Evolutionary conservation across 2,113 vertebrate genomes (phyloP), one percentile per base, ranked within the genome.

Genomic region (Eolophus roseicapilla): DNA sequence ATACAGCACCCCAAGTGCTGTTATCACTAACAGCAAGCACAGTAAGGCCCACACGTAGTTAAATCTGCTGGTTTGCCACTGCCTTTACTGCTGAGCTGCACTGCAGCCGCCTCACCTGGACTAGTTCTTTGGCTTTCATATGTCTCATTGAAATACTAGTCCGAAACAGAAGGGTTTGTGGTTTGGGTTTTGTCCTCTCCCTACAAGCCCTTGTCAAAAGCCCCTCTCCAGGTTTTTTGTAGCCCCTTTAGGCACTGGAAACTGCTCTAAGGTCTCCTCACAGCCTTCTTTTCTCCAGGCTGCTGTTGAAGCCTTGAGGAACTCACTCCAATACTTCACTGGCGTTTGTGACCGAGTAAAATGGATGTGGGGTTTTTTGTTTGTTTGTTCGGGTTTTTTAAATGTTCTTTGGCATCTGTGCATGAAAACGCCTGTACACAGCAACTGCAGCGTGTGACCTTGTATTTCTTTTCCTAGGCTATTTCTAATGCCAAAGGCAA

Each of bases 1-100:
- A 4, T 23, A 2, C 27, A 33, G 81, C 60, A 5, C 29, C 17
- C 2, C 33, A 24, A 59, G 33, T 59, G 57, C n/a, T 24, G 33
- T 47, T 20, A 21, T 14, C 39, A 7, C 64, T 20, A 7, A 3
- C 39, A 8, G 7, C 44, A 9, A 8, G 21, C 60, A 11, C 65
- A 53, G 3, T 2, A 33, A 76, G 49, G 13, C 8, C 14, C 13
- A 2, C 2, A 8, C 21, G 0, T 1, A 6, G 18, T 25, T 14
- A 28, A 70, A 39, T 44, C 44, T 21, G 33, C 77, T 64, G n/a
- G 1, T 75, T 50, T 76, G 37, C 60, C 21, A 0, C 20, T 28
- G 53, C 4, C 39, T 33, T n/a, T 2, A 2, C 39, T 39, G 25
- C 68, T 37, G 75, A 73, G 4, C 67, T 43, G 27, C 5, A 9